These are phyloP conservation scores for Istiophorus platypterus DNA, from an alignment of 2,113 vertebrate species.

Conservation along the genomic window DNA sequence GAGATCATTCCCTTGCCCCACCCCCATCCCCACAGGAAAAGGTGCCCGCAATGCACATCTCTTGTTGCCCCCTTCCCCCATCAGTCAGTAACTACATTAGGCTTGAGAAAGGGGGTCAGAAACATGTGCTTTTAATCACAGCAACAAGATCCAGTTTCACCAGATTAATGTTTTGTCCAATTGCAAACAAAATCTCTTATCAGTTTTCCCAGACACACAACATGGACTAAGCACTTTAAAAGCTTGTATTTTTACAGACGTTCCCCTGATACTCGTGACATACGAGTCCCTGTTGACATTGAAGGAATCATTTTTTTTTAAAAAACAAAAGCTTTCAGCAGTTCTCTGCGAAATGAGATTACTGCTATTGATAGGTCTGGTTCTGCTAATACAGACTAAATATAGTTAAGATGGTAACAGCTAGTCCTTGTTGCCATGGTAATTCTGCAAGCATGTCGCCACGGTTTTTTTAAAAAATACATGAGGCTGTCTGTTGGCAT, in stretches of 20 bases:
- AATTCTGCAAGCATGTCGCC: slow-evolving; percentile 27
- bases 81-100: slow-evolving; percentile 49
- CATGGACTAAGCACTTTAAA: background rate
- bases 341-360: slow-evolving; percentile 8
- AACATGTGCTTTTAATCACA: slow-evolving; percentile 79
- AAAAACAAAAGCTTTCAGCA: slow-evolving; percentile 26
- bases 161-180: slow-evolving; percentile 54
- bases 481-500: slow-evolving; percentile 10
- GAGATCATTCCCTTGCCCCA: slow-evolving; percentile 14
- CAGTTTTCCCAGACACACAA: slow-evolving; percentile 8
- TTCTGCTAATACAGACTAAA: slow-evolving; percentile 36
- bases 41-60: slow-evolving; percentile 34
- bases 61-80: slow-evolving; percentile 34
- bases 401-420: slow-evolving; percentile 31
- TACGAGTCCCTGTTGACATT: background rate
- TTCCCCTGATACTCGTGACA: background rate
- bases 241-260: slow-evolving; percentile 1
- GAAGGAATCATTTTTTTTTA: slow-evolving; percentile 29
- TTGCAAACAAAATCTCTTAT: slow-evolving; percentile 32
- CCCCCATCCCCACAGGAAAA: slow-evolving; percentile 34
- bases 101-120: slow-evolving; percentile 44
- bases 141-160: slow-evolving; percentile 59
- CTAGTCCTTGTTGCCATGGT: slow-evolving; percentile 50
- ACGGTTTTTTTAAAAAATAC: slow-evolving; percentile 20
- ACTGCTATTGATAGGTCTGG: slow-evolving; percentile 19